These are phyloP conservation scores for Laspeyria flexula DNA, from an alignment of 2,888 invertebrate species.

Conservation along the genomic window DNA sequence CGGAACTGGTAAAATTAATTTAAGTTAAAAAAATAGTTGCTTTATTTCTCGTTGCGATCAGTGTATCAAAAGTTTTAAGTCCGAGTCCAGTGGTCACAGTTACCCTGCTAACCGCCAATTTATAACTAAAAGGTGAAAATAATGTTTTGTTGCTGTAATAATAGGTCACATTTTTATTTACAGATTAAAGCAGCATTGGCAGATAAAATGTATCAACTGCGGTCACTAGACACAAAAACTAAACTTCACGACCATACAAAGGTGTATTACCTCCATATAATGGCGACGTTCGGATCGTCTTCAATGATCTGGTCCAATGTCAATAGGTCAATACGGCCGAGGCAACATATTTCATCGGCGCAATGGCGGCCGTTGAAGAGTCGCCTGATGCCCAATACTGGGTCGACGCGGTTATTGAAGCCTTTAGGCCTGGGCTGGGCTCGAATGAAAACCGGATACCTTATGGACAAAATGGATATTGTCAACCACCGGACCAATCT, in stretches of 20 bases:
- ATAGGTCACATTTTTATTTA: too few relatives aligned
- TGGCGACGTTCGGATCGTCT: constrained; percentile 92
- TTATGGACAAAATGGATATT: constrained; percentile 24
- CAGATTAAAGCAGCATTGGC: too few relatives aligned
- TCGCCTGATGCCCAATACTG: constrained; percentile 81
- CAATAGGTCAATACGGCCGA: constrained; percentile 90
- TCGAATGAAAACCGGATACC: constrained; percentile 73
- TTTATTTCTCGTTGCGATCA: not conserved
- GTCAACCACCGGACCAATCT: not conserved
- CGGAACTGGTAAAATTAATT: not conserved
- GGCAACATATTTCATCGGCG: constrained; percentile 96
- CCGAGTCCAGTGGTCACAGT: not conserved
- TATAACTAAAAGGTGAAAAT: too few relatives aligned
- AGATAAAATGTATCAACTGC: too few relatives aligned
- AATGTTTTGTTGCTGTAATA: too few relatives aligned
- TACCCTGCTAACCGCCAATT: too few relatives aligned
- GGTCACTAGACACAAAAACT: not conserved
- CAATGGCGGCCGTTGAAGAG: constrained; percentile 93
- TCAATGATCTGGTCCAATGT: constrained; percentile 94
- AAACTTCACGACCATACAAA: not conserved
- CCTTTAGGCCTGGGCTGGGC: constrained; percentile 58
- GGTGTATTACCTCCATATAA: constrained; percentile 90
- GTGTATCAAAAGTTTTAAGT: not conserved
- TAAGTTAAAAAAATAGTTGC: not conserved
- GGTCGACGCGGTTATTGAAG: constrained; percentile 55